Conservation (phyloP, 1,140 invertebrate genomes). For the Marisa cornuarietis region DNA sequence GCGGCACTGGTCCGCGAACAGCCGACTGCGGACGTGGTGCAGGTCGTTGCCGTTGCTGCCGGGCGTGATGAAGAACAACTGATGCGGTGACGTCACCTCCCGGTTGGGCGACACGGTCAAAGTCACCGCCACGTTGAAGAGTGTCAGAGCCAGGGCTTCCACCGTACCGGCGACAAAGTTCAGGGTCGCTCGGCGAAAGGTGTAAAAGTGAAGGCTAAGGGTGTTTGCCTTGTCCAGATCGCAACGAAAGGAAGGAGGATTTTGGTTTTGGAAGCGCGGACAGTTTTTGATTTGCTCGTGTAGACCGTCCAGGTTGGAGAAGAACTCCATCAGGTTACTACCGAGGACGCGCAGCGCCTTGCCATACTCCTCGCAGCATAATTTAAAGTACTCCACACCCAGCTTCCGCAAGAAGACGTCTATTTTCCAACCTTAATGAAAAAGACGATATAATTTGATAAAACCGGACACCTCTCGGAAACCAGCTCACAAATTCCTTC, state of each 20-base stretch:
- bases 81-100: conserved; percentile 42
- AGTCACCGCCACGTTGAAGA: conserved; percentile 43
- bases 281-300: conserved; percentile 59
- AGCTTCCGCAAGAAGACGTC: conserved; percentile 33
- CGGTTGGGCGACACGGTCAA: conserved; percentile 41
- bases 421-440: conserved; percentile 30
- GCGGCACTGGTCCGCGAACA: conserved; percentile 14
- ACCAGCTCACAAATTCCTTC: too few species aligned
- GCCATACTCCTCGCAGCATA: conserved; percentile 57
- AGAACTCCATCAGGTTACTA: conserved; percentile 61
- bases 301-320: conserved; percentile 62
- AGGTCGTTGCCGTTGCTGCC: too few species aligned
- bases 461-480: too few species aligned
- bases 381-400: conserved; percentile 55
- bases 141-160: conserved; percentile 77
- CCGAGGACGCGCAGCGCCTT: conserved; percentile 57
- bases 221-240: conserved; percentile 66
- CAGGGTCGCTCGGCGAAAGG: conserved; percentile 56
- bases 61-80: conserved; percentile 47
- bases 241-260: conserved; percentile 65
- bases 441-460: too few species aligned
- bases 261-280: conserved; percentile 45
- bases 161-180: conserved; percentile 63
- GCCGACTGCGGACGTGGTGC: conserved; percentile 7
- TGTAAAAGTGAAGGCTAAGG: conserved; percentile 65